Base-by-base conservation (phyloP, 1,140 invertebrate species). In the Mactra quadrangularis region DNA sequence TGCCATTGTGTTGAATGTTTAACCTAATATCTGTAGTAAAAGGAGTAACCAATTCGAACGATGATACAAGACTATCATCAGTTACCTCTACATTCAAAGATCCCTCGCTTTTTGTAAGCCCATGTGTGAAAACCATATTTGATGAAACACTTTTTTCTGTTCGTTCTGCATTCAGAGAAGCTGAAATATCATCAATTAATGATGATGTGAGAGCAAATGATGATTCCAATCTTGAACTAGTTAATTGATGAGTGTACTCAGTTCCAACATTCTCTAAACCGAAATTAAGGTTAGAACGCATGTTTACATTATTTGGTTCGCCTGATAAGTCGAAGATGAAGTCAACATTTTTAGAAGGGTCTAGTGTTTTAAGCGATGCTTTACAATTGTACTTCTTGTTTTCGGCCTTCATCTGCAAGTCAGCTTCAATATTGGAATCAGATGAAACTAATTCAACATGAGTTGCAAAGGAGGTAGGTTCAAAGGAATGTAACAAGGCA, bases 341-440 rank as follows among this genome's bases (percentile, higher is more conserved):
- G 38, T 33, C 13, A 31, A 15, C 60, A 22, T 22, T 35, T 35
- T 15, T 29, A 31, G 3, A 64, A 19, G 27, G 9, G 15, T 35
- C 60, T 33, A 13, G 33, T 13, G 15, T 41, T 35, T 35, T 33
- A 25, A 60, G 19, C 3, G 74, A 52, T 17, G 74, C 35, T 33
- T 50, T 33, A 33, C 47, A 7, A n/a, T n/a, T 47, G 50, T 31
- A 22, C 50, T 35, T 17, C 35, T 35, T 33, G 15, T 41, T 41
- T 41, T 41, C 38, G 15, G 38, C 38, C 15, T 7, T 15, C 38
- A 41, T 41, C 6, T 41, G n/a, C 15, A 76, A 19, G 33, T 62
- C 74, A 3, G 35, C 55, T 62, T 76, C 57, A 55, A 35, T 62
- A 33, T 76, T 76, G 6, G 62, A 13, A 29, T 27, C 41, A 17